These are phyloP conservation scores for Achlya flavicornis DNA, from an alignment of 2,888 invertebrate species.

Conservation along the genomic window DNA sequence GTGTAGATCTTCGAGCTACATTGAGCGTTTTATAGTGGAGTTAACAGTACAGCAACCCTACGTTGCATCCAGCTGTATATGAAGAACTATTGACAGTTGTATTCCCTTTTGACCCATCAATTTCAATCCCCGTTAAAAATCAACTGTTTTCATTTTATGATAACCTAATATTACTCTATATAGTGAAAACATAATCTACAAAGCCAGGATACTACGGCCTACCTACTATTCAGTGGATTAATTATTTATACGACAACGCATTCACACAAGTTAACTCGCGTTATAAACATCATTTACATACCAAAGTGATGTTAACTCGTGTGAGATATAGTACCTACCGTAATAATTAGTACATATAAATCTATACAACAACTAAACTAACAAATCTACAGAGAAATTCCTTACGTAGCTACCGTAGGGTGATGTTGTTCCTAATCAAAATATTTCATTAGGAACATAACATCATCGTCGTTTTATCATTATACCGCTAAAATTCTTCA, in stretches of 20 bases:
- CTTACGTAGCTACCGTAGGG: too few species aligned
- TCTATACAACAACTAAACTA: too few species aligned
- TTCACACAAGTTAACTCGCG: constrained; percentile 19
- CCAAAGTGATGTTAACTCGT: constrained; percentile 22
- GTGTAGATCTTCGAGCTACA: constrained; percentile 23
- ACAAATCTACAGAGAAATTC: too few species aligned
- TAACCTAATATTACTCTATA: not conserved
- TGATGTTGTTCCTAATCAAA: too few species aligned
- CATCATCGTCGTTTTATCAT: too few species aligned
- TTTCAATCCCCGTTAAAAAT: constrained; percentile 8
- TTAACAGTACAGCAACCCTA: constrained; percentile 30
- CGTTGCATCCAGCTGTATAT: not conserved
- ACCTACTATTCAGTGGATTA: constrained; percentile 16
- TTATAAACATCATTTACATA: constrained; percentile 26
- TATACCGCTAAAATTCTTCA: too few species aligned
- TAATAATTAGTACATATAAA: constrained; percentile 13
- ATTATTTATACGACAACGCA: constrained; percentile 21
- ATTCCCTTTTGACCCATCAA: constrained; percentile 21
- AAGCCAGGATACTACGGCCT: too few species aligned
- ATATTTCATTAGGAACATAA: too few species aligned
- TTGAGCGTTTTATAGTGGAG: constrained; percentile 34
- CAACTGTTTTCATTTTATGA: constrained; percentile 8
- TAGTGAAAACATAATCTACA: constrained; percentile 13
- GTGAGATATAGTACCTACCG: constrained; percentile 13
- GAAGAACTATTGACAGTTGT: not conserved